Base-by-base conservation (phyloP, 1,140 invertebrate genomes). In the Ips nitidus region DNA sequence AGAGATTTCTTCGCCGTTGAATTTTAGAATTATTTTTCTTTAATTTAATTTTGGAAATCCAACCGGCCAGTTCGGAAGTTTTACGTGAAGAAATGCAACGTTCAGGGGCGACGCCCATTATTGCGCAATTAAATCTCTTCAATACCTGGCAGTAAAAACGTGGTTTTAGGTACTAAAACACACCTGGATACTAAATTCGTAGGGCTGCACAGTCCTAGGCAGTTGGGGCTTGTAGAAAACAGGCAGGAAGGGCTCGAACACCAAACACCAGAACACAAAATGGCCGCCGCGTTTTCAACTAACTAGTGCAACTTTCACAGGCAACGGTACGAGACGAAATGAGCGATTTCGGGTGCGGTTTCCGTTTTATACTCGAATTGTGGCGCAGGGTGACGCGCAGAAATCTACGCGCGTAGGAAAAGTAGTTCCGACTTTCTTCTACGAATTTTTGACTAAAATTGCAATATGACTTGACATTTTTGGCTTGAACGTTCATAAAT, bases 11-110 rank as follows among this genome's bases (percentile, higher is more conserved):
- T 50, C 76, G 78, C 36, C 74, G 77, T 71, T 75, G 79, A 53
- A 73, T 75, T 53, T 81, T 76, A 47, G 78, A 80, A 42, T 75
- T 75, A 4, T 76, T 63, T 75, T 82, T 84, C 75, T 85, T 85
- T 41, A 71, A 67, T 62, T 82, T 80, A 41, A 84, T 78, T 70
- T 77, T 75, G 38, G 65, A 73, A 55, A 85, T 84, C 84, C 84
- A 85, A 66, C 78, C 78, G 5, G 70, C 67, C 80, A 78, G 68
- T 78, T 80, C 36, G 77, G 76, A 43, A 60, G 75, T 66, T 76
- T 73, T 77, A 47, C 65, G 43, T 1, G 52, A 58, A 7, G 53
- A 1, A 22, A 22, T 22, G 22, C 22, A 22, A 45, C 63, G 60
- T 8, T 67, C 66, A 39, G 64, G 22, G 36, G 65, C 73, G 68